phyloP scores from a whole-genome alignment of 2,888 invertebrate species.

The Cryptus viduatorius region DNA sequence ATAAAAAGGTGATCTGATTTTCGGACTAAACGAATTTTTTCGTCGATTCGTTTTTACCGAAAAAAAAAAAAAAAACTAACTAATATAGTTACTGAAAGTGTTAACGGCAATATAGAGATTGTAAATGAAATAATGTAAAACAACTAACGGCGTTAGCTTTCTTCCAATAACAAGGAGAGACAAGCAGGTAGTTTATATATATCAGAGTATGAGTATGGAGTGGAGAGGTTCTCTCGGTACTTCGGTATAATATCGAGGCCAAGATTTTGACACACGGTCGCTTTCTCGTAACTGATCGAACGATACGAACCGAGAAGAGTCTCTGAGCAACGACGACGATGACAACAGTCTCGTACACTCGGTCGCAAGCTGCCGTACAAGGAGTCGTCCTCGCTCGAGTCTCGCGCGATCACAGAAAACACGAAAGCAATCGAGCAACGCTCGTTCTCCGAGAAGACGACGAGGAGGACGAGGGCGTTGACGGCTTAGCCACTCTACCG shows the following conservation, averaged over 20 bases:
- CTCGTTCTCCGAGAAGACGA: conserved; percentile 19
- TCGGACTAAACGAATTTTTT: no score
- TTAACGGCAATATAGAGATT: not conserved
- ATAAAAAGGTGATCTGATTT: no score
- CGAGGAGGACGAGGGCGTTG: conserved; percentile 69
- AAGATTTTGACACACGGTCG: conserved; percentile 77
- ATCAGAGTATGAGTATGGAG: conserved; percentile 11
- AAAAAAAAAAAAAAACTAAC: no score
- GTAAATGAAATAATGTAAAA: not conserved
- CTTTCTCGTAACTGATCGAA: conserved; percentile 74
- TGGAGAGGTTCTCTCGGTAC: conserved; percentile 9
- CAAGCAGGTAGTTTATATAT: not conserved
- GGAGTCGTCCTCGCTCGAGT: conserved; percentile 74
- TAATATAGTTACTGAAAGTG: no score
- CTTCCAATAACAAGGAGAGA: not conserved
- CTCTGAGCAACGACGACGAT: not conserved
- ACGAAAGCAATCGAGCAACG: conserved; percentile 50
- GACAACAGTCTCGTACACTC: conserved; percentile 7
- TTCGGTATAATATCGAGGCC: conserved; percentile 73
- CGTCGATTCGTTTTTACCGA: no score
- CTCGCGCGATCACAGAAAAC: conserved; percentile 38
- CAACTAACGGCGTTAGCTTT: not conserved
- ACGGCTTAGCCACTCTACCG: conserved; percentile 70
- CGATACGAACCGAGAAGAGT: conserved; percentile 40
- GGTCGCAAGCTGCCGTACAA: conserved; percentile 77